These are phyloP conservation scores for Rhea americana DNA, from an alignment of 2,113 vertebrate genomes.

Conservation along the genomic window DNA sequence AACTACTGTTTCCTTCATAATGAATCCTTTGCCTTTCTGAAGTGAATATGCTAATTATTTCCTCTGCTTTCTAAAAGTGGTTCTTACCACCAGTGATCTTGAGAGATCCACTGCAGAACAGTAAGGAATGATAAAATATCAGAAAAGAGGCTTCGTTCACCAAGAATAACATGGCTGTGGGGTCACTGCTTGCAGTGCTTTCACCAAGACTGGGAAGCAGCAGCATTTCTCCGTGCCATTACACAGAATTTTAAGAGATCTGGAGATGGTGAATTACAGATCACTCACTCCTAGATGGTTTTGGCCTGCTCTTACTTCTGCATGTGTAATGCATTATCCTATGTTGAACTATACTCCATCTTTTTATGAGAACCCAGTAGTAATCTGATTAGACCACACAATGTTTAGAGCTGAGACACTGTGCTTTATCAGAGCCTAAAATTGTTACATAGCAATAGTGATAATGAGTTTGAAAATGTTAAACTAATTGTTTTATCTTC, in stretches of 20 bases:
- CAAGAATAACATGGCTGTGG: accelerated
- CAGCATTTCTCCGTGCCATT: neutral
- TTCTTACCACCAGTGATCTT: neutral
- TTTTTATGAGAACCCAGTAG: neutral
- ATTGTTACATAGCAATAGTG: neutral
- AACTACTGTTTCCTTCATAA: neutral
- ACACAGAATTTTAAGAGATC: neutral
- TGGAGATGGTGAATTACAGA: neutral
- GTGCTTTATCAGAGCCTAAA: neutral
- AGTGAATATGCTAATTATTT: too few relatives aligned
- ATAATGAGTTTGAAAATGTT: neutral
- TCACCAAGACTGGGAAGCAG: too few relatives aligned
- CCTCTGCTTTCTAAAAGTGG: neutral
- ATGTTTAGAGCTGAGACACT: accelerated
- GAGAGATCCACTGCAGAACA: neutral
- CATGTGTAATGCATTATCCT: neutral
- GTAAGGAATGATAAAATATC: neutral
- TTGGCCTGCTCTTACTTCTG: neutral
- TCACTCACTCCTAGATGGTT: neutral
- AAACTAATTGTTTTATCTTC: neutral
- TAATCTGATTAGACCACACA: neutral
- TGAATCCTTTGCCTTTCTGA: neutral
- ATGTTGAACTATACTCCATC: neutral
- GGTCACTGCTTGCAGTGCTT: neutral
- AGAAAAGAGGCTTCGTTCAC: neutral